Evolutionary conservation across 2,888 invertebrate species (phyloP), one percentile per base, ranked within the genome.

Genomic region (Boloria selene): DNA sequence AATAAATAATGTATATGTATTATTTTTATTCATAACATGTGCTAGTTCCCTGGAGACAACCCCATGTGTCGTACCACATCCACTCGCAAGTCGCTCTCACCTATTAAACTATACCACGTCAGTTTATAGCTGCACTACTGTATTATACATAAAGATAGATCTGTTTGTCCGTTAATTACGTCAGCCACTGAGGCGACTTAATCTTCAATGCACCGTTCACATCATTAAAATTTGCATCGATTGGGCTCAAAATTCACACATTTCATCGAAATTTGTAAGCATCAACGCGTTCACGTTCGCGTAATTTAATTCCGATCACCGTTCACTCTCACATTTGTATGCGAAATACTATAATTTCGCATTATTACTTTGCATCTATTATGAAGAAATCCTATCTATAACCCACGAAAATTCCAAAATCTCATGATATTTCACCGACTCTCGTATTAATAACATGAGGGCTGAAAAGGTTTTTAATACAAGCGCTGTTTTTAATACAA

Each of bases 11-110:
- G 10, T 38, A 10, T 38, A 38, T 31, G 6, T 31, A 31, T 38
- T 38, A 38, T 38, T 38, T 10, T 38, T 38, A 38, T 38, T 38
- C 31, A 18, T 54, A 52, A 45, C 68, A 66, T 47, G 72, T 83
- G 85, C 66, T 62, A 63, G 73, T 81, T 86, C 86, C 79, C 85
- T 69, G 44, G 85, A 71, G 85, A 83, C 67, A 61, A 66, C 70
- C 68, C 50, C 68, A 64, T 42, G 26, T 70, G 70, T 60, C 58
- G 54, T 50, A 45, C 26, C 56, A 56, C 2, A 38, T 5, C 45
- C 52, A 61, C 69, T 50, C 58, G 53, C 67, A 45, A 67, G 61
- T 71, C 77, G 75, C 58, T 47, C 18, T 10, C 5, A 50, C 61
- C 51, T 52, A 61, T 61, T n/a, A 61, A 42, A 61, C 14, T 22